A percentile compares a stretch with the other conserved stretches of the same genome.
phyloP scores from a whole-genome alignment of 1,140 invertebrate species.

The Piezodorus guildinii region DNA sequence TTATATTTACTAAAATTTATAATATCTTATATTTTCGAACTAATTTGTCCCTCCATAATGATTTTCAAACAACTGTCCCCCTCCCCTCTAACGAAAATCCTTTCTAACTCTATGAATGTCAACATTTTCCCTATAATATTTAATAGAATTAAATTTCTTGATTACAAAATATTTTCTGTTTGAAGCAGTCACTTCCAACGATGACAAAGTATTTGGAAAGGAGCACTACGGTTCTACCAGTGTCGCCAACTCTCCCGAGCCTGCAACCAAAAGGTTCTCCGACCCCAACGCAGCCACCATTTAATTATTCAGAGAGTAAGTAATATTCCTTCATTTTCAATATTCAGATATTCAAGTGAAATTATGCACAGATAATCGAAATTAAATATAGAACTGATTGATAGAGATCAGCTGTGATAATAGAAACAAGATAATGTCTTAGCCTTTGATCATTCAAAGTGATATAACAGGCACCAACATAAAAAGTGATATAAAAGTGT shows the following conservation, averaged over 20 bases:
- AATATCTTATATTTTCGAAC: too few species aligned
- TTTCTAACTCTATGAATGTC: too few species aligned
- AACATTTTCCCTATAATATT: too few species aligned
- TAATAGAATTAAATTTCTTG: too few species aligned
- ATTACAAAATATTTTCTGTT: background rate
- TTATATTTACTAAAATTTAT: too few species aligned
- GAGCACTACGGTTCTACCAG: slow-evolving; percentile 23
- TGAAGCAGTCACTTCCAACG: slow-evolving; percentile 13
- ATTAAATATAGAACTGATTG: background rate
- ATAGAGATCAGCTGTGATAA: background rate
- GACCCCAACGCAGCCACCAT: slow-evolving; percentile 15
- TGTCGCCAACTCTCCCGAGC: slow-evolving; percentile 27
- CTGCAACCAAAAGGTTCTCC: slow-evolving; percentile 14
- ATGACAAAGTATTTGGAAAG: slow-evolving; percentile 18
- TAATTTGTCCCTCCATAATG: too few species aligned
- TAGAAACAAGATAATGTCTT: background rate
- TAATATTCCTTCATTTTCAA: background rate
- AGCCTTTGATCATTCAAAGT: background rate
- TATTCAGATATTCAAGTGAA: too few species aligned
- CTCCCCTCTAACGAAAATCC: too few species aligned
- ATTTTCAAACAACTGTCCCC: too few species aligned
- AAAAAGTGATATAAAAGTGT: too few species aligned
- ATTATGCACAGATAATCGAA: too few species aligned
- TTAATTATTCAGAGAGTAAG: slow-evolving; percentile 23
- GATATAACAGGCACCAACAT: too few species aligned